Evolutionary conservation across 2,888 invertebrate genomes (phyloP).

Genomic region (Phalangium opilio): DNA sequence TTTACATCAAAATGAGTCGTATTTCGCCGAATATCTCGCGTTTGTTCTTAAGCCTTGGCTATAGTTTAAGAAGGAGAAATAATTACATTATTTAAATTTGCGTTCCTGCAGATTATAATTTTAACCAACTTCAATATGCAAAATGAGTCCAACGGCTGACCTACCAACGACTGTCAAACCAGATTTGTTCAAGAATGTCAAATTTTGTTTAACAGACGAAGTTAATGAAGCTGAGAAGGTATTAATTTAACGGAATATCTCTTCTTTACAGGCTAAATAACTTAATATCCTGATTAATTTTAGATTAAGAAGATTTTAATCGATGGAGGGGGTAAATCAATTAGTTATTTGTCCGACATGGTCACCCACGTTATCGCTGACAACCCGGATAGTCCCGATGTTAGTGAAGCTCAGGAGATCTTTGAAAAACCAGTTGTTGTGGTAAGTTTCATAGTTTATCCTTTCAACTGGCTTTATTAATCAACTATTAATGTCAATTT

Average conservation of each 20-base stretch:
- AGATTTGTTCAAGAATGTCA: slow-evolving; percentile 19
- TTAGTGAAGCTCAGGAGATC: slow-evolving; percentile 77
- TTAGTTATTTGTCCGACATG: slow-evolving; percentile 74
- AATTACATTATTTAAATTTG: too few relatives aligned
- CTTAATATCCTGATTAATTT: background rate
- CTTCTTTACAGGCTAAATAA: background rate
- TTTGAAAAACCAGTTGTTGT: slow-evolving; percentile 84
- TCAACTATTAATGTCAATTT: background rate
- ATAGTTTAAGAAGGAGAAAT: too few relatives aligned
- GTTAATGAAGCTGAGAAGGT: slow-evolving; percentile 18
- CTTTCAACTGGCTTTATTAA: too few relatives aligned
- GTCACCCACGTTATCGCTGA: slow-evolving; percentile 85
- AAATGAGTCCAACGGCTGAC: slow-evolving; percentile 20
- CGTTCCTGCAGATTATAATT: too few relatives aligned
- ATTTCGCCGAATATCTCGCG: too few relatives aligned
- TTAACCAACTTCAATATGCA: too few relatives aligned
- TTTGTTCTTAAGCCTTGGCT: too few relatives aligned
- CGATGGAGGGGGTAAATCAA: slow-evolving; percentile 58
- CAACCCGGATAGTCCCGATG: slow-evolving; percentile 67
- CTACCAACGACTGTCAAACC: slow-evolving; percentile 19
- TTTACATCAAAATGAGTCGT: too few relatives aligned
- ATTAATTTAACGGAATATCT: background rate
- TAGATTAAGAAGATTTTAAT: slow-evolving; percentile 18
- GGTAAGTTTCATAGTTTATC: slow-evolving; percentile 23
- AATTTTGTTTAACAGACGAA: slow-evolving; percentile 19